phyloP scores from a whole-genome alignment of 2,113 vertebrate genomes.

The Gila orcuttii region DNA sequence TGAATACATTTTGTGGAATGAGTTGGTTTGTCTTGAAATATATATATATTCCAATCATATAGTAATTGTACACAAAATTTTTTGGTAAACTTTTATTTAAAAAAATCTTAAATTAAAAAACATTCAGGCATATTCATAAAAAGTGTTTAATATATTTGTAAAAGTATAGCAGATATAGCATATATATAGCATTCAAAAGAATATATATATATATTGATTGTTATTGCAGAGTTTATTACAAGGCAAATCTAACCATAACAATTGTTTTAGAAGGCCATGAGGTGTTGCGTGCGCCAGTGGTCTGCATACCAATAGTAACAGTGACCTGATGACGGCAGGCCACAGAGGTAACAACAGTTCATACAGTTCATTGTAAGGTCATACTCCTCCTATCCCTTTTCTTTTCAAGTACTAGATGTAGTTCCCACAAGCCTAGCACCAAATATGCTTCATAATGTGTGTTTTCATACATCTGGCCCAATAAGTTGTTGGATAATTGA shows the following conservation, averaged over 20 bases:
- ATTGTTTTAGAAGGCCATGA: not conserved
- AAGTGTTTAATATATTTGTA: not conserved
- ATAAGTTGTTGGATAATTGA: slow-evolving; percentile 93
- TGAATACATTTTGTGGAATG: not conserved
- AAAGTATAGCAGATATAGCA: not conserved
- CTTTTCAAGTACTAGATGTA: slow-evolving; percentile 5
- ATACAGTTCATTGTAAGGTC: slow-evolving; percentile 50
- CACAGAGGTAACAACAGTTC: slow-evolving; percentile 45
- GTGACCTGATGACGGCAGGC: not conserved
- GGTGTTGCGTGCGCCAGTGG: not conserved
- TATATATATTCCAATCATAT: too few species aligned
- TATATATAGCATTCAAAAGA: not conserved
- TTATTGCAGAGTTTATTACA: not conserved
- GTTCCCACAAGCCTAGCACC: slow-evolving; percentile 24
- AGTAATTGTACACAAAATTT: too few species aligned
- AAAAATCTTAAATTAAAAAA: not conserved
- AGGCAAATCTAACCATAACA: not conserved
- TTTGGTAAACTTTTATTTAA: too few species aligned
- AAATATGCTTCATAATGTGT: slow-evolving; percentile 65
- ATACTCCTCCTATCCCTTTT: slow-evolving; percentile 8
- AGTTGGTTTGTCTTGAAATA: not conserved
- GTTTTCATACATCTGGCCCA: slow-evolving; percentile 78
- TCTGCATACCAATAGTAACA: slow-evolving; percentile 4
- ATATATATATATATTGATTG: not conserved
- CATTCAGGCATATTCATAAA: not conserved